A percentile compares a stretch with the other conserved stretches of the same genome.
Conservation (phyloP, 2,888 invertebrate genomes). For the Thelaira solivaga region DNA sequence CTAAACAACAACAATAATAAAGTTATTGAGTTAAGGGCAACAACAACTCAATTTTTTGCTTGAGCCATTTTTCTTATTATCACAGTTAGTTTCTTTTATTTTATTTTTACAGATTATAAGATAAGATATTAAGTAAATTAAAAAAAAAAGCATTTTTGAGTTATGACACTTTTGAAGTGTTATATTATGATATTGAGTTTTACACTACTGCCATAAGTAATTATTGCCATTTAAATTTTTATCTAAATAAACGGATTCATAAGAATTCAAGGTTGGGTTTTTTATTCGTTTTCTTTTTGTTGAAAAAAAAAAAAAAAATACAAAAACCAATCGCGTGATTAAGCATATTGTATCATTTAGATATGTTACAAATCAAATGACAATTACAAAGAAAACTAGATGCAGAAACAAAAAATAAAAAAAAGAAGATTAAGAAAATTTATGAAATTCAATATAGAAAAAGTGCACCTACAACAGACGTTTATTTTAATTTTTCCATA, state of each 20-base stretch:
- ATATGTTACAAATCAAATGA: constrained; percentile 38
- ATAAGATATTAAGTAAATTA: too few relatives aligned
- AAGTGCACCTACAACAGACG: constrained; percentile 47
- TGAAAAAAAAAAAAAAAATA: neutral
- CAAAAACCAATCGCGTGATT: constrained; percentile 54
- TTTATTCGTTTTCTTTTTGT: constrained; percentile 1
- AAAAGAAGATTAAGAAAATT: constrained; percentile 13
- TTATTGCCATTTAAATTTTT: neutral
- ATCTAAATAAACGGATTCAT: constrained; percentile 43
- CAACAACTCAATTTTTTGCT: too few relatives aligned
- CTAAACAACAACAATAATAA: too few relatives aligned
- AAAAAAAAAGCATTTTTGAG: too few relatives aligned
- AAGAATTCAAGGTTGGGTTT: constrained; percentile 52
- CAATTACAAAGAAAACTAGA: constrained; percentile 22
- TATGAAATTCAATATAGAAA: constrained; percentile 33
- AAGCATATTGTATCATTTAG: constrained; percentile 35
- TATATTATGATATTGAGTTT: too few relatives aligned
- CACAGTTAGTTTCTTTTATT: too few relatives aligned
- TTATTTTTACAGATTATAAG: too few relatives aligned
- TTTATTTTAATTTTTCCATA: constrained; percentile 32
- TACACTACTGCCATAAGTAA: too few relatives aligned
- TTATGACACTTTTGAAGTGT: too few relatives aligned
- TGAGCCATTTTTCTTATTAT: too few relatives aligned
- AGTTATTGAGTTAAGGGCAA: too few relatives aligned
- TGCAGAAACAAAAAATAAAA: neutral